A percentile compares a stretch with the other conserved stretches of the same genome.
phyloP scores from a whole-genome alignment of 2,888 invertebrate species.

The Oligia latruncula region DNA sequence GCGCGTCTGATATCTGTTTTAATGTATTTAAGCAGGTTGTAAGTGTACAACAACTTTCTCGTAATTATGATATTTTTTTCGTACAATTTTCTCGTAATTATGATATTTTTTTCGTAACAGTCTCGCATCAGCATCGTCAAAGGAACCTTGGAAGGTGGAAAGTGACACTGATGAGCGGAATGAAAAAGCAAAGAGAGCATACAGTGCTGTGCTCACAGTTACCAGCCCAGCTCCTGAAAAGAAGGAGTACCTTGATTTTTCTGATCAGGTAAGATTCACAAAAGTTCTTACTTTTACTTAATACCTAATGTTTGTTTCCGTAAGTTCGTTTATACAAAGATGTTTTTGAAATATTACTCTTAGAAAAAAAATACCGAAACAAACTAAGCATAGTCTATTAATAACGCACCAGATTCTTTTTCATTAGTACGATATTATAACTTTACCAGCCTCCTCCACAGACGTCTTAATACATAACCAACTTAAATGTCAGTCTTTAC shows the following conservation, averaged over 20 bases:
- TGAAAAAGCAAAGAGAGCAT: slow-evolving; percentile 95
- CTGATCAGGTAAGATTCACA: slow-evolving; percentile 90
- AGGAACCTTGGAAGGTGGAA: slow-evolving; percentile 96
- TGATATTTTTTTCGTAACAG: slow-evolving; percentile 79
- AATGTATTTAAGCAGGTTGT: not conserved
- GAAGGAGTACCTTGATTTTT: slow-evolving; percentile 94
- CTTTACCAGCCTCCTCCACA: not conserved
- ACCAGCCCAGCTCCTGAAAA: slow-evolving; percentile 95
- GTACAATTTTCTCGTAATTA: not conserved
- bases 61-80: slow-evolving; percentile 46
- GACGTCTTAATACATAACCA: not conserved
- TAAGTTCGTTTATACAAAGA: not conserved
- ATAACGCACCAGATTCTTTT: not conserved
- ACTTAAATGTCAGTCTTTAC: not conserved
- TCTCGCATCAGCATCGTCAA: slow-evolving; percentile 90
- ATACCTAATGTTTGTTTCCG: too few relatives aligned
- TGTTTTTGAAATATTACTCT: not conserved
- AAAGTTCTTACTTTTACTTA: not conserved
- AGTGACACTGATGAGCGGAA: slow-evolving; percentile 95
- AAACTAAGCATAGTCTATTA: not conserved
- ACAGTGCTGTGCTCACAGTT: slow-evolving; percentile 96
- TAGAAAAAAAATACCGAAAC: not conserved
- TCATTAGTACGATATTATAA: not conserved
- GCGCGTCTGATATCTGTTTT: not conserved
- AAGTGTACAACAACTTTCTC: not conserved